phyloP scores from a whole-genome alignment of 2,113 vertebrate species.

The Serilophus lunatus region DNA sequence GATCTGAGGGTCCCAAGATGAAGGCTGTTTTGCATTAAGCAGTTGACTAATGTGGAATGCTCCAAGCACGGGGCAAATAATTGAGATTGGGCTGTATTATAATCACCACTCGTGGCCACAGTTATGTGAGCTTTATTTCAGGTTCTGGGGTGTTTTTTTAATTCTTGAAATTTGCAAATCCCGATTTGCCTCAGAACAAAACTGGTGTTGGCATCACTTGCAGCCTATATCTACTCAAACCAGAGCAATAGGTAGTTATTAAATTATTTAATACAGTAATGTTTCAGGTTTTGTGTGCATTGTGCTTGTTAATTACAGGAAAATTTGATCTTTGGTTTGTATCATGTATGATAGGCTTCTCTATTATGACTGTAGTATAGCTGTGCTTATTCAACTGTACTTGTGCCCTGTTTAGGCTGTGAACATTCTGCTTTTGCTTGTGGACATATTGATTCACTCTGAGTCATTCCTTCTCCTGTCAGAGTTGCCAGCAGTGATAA shows the following conservation, averaged over 20 bases:
- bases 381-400: neutral
- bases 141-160: too few species aligned
- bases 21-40: neutral
- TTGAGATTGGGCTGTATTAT: neutral
- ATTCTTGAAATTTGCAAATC: neutral
- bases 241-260: neutral
- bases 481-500: neutral
- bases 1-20: neutral
- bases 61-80: neutral
- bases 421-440: constrained; percentile 21
- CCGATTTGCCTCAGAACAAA: neutral
- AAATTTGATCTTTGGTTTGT: neutral
- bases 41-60: neutral
- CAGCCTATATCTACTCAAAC: neutral
- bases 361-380: neutral
- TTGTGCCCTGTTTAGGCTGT: neutral
- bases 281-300: neutral
- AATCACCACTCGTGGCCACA: neutral
- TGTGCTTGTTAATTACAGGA: neutral
- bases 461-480: constrained; percentile 44
- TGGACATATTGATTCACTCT: constrained; percentile 34
- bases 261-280: neutral
- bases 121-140: neutral
- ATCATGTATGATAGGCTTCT: neutral
- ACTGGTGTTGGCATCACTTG: neutral